Evolutionary conservation across 2,113 vertebrate genomes (phyloP).

Genomic region (Panthera uncia): DNA sequence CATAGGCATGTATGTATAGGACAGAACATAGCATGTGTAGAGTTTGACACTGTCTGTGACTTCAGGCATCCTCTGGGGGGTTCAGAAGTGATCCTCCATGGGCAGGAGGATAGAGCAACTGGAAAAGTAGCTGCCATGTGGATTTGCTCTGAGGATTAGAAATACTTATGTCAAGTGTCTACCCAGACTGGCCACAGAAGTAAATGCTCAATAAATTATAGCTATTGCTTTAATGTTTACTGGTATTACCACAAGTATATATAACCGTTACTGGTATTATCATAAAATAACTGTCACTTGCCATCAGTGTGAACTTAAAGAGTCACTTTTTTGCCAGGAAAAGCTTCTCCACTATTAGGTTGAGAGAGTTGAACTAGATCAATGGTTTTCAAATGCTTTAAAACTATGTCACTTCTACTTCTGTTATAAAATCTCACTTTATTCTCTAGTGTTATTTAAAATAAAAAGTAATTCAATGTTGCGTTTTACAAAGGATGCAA

Average conservation of each 20-base stretch:
- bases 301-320: background rate
- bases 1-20: background rate
- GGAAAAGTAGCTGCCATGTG: background rate
- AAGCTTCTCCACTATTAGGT: background rate
- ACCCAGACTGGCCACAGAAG: background rate
- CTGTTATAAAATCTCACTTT: background rate
- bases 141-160: constrained; percentile 31
- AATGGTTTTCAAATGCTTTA: background rate
- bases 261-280: background rate
- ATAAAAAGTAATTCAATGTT: background rate
- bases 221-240: background rate
- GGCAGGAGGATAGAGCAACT: background rate
- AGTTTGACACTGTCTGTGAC: background rate
- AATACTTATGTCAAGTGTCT: background rate
- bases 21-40: background rate
- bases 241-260: background rate
- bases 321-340: too few species aligned
- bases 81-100: background rate
- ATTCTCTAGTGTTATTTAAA: background rate
- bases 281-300: background rate
- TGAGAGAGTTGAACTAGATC: background rate
- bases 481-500: background rate
- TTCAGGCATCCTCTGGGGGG: background rate
- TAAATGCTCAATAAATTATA: background rate
- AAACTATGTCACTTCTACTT: background rate